A percentile compares a stretch with the other conserved stretches of the same genome.
Conservation (phyloP, 2,797 vertebrate genomes). For the Pitangus sulphuratus region DNA sequence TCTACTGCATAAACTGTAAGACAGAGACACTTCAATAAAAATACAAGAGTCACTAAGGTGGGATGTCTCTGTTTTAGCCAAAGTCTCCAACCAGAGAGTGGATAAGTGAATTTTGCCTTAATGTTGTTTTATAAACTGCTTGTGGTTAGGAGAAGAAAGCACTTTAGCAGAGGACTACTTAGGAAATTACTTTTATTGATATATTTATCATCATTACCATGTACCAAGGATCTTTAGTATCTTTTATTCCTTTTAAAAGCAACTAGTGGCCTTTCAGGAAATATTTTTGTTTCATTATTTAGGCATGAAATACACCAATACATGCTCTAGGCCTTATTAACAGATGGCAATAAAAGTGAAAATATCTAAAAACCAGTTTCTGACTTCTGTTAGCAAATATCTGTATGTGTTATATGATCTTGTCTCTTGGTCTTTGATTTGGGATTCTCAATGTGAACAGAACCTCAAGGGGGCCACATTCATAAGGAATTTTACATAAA, state of each 20-base stretch:
- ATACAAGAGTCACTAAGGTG: not conserved
- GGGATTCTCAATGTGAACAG: not conserved
- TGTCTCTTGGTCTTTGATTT: not conserved
- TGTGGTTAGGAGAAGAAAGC: conserved; percentile 34
- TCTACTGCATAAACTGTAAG: not conserved
- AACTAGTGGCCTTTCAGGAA: not conserved
- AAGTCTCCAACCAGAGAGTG: not conserved
- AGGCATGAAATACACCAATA: not conserved
- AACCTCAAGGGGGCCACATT: not conserved
- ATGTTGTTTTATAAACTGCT: not conserved
- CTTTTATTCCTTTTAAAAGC: conserved; percentile 21
- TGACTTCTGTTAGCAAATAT: not conserved
- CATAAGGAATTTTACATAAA: not conserved
- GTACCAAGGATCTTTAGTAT: not conserved
- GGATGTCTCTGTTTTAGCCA: not conserved
- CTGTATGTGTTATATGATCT: not conserved
- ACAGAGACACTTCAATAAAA: not conserved
- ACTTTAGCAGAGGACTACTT: conserved; percentile 19
- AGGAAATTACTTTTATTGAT: conserved; percentile 48
- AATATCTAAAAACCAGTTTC: not conserved
- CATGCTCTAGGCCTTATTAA: not conserved
- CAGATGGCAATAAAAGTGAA: not conserved
- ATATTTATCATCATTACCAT: conserved; percentile 22
- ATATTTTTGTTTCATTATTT: not conserved
- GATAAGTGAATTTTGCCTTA: conserved; percentile 43